phyloP scores from a whole-genome alignment of 2,888 invertebrate species.

The Ichneumoninae sp. region DNA sequence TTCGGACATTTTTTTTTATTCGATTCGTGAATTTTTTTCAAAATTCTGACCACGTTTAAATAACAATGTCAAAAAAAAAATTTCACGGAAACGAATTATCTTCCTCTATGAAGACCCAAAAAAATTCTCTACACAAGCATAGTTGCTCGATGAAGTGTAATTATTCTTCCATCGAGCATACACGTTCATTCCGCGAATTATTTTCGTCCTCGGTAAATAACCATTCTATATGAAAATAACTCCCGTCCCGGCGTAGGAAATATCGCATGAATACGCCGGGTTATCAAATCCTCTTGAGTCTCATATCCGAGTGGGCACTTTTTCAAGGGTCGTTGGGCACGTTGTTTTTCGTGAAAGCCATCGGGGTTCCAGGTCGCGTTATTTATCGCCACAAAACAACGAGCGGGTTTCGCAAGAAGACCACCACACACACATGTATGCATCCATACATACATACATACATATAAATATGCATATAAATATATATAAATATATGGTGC shows the following conservation, averaged over 20 bases:
- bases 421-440: background rate
- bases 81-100: too few relatives aligned
- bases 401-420: conserved; percentile 6
- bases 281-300: conserved; percentile 23
- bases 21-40: too few relatives aligned
- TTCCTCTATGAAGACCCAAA: background rate
- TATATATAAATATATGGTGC: background rate
- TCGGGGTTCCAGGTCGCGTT: conserved; percentile 41
- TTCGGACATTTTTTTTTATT: too few relatives aligned
- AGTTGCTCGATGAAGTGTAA: background rate
- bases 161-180: background rate
- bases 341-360: conserved; percentile 44
- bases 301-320: conserved; percentile 26
- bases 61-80: too few relatives aligned
- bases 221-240: background rate
- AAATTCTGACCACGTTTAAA: too few relatives aligned
- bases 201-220: background rate
- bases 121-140: background rate
- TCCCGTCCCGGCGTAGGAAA: background rate
- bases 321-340: conserved; percentile 55
- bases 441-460: background rate
- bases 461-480: background rate
- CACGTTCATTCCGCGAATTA: background rate
- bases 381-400: conserved; percentile 58
- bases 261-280: background rate